phyloP scores from a whole-genome alignment of 53 echinoderm and acorn worm genomes.

The Pentamera pediparva region DNA sequence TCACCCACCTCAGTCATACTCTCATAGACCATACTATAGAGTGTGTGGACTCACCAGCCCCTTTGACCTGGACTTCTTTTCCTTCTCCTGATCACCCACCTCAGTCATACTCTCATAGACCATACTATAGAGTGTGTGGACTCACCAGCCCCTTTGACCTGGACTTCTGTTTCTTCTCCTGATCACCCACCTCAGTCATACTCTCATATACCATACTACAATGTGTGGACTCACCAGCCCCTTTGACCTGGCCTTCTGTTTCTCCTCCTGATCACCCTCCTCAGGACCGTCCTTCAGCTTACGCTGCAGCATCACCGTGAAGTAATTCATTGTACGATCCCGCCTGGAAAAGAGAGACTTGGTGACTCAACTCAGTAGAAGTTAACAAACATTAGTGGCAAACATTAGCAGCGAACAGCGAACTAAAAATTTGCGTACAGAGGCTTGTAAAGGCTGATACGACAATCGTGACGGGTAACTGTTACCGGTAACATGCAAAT shows the following conservation, averaged over 20 bases:
- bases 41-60: too few relatives aligned
- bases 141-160: background rate
- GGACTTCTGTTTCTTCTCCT: background rate
- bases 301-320: conserved; percentile 82
- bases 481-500: too few relatives aligned
- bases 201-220: background rate
- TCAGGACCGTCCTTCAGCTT: conserved; percentile 61
- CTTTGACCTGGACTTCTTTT: background rate
- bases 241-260: conserved; percentile 23
- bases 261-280: conserved; percentile 53
- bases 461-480: too few relatives aligned
- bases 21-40: too few relatives aligned
- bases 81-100: background rate
- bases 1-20: background rate
- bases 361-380: too few relatives aligned
- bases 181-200: background rate
- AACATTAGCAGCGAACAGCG: too few relatives aligned
- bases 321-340: conserved; percentile 85
- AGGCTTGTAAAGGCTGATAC: too few relatives aligned
- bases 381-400: too few relatives aligned
- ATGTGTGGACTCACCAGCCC: conserved; percentile 1
- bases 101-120: background rate
- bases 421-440: too few relatives aligned
- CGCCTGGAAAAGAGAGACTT: conserved; percentile 47
- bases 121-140: too few relatives aligned